phyloP scores from a whole-genome alignment of 2,797 vertebrate species.

The Antrozous pallidus region DNA sequence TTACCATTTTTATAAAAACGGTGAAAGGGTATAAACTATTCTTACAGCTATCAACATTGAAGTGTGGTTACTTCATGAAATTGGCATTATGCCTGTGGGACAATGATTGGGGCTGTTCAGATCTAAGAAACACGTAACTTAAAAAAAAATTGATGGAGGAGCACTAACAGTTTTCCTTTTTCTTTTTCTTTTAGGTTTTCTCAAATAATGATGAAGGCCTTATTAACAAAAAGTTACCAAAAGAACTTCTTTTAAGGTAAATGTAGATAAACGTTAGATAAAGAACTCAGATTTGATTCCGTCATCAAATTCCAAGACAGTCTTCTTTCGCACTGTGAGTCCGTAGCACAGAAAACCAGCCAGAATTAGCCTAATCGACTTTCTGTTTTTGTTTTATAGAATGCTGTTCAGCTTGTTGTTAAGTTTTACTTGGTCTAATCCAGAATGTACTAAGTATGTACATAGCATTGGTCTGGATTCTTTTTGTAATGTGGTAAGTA shows the following conservation, averaged over 20 bases:
- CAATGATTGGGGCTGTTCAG: neutral
- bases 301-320: constrained; percentile 33
- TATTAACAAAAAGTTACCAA: constrained; percentile 98
- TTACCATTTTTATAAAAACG: constrained; percentile 33
- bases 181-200: constrained; percentile 88
- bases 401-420: constrained; percentile 69
- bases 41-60: neutral
- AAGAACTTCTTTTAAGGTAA: constrained; percentile 97
- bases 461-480: constrained; percentile 70
- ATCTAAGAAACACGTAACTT: neutral
- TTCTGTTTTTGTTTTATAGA: constrained; percentile 68
- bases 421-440: constrained; percentile 66
- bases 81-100: neutral
- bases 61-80: neutral
- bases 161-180: neutral
- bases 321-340: constrained; percentile 54
- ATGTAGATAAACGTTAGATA: constrained; percentile 51
- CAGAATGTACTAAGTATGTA: constrained; percentile 67
- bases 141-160: neutral
- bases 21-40: neutral
- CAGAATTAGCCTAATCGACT: constrained; percentile 48
- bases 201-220: constrained; percentile 95
- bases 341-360: constrained; percentile 58
- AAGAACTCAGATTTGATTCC: constrained; percentile 17
- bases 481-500: constrained; percentile 67